These are phyloP conservation scores for Hydroisotoma schaefferi DNA, from an alignment of 2,888 invertebrate species.

Conservation along the genomic window DNA sequence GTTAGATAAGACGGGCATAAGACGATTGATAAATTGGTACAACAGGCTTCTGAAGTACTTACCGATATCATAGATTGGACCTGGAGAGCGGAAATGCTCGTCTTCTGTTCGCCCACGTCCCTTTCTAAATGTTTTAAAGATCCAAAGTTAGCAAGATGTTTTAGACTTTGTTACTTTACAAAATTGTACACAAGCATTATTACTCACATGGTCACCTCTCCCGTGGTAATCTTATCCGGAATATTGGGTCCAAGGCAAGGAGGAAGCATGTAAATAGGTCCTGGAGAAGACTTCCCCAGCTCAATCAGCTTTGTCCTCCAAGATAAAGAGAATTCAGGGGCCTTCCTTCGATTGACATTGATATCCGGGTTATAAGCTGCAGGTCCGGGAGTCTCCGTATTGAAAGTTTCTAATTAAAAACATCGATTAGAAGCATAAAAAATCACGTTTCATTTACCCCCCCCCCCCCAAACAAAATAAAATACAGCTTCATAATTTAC, in stretches of 20 bases:
- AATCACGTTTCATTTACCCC: too few relatives aligned
- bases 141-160: too few relatives aligned
- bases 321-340: slow-evolving; percentile 62
- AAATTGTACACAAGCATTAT: too few relatives aligned
- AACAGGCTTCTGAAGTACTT: too few relatives aligned
- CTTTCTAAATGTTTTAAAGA: slow-evolving; percentile 34
- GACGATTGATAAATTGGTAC: slow-evolving; percentile 13
- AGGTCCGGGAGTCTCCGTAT: slow-evolving; percentile 55
- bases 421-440: not conserved
- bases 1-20: too few relatives aligned
- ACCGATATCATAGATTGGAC: slow-evolving; percentile 41
- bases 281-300: slow-evolving; percentile 55
- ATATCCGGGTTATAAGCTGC: slow-evolving; percentile 63
- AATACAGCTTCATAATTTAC: not conserved
- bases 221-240: slow-evolving; percentile 55
- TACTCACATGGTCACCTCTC: slow-evolving; percentile 58
- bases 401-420: slow-evolving; percentile 18
- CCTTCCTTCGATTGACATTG: slow-evolving; percentile 57
- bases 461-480: not conserved
- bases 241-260: slow-evolving; percentile 57
- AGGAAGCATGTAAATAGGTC: slow-evolving; percentile 61
- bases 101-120: slow-evolving; percentile 29
- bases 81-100: slow-evolving; percentile 31
- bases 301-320: slow-evolving; percentile 51
- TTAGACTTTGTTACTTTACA: not conserved